Base-by-base conservation (phyloP, 2,888 invertebrate genomes). In the Idaea aversata region DNA sequence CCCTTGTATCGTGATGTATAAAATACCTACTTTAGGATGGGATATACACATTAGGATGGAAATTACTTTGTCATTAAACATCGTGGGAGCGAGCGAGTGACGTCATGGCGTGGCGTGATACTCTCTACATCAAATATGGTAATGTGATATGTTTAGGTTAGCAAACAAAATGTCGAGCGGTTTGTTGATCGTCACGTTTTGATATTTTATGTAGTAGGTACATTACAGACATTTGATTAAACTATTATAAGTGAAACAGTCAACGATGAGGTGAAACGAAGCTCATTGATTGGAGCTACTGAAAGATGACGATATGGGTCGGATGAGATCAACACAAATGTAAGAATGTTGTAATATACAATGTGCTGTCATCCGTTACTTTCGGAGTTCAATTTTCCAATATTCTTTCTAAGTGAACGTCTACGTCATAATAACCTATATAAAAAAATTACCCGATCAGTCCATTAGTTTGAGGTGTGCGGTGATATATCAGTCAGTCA, bases 1-100 rank as follows among this genome's bases (percentile, higher is more conserved):
- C 34, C 59, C 25, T 59, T 59, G 13, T 47, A 47, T 5, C 47
- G 47, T 47, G 47, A 47, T 47, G 10, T 10, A 47, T 47, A 47
- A 47, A 47, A 13, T 47, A 47, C 47, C 47, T 72, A 71, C 74
- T 72, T 72, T 67, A 72, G 68, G 70, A 70, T 68, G 70, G 72
- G 66, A 70, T 70, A 70, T 72, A 67, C 71, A 70, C 72, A 72
- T 69, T 68, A 70, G 67, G 67, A 74, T 74, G 74, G 72, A 74
- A 72, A 74, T 74, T 72, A 71, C 71, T 67, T 66, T 68, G 72
- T 69, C 73, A 71, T 72, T 69, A 69, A 72, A 71, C 68, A 65
- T 65, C 70, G 68, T 67, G 60, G 65, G 61, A 62, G 68, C 70
- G 69, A 25, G 25, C 57, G 67, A 66, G 64, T 65, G 67, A 67